Base-by-base conservation (phyloP, 2,113 vertebrate genomes). In the Toxostoma redivivum region DNA sequence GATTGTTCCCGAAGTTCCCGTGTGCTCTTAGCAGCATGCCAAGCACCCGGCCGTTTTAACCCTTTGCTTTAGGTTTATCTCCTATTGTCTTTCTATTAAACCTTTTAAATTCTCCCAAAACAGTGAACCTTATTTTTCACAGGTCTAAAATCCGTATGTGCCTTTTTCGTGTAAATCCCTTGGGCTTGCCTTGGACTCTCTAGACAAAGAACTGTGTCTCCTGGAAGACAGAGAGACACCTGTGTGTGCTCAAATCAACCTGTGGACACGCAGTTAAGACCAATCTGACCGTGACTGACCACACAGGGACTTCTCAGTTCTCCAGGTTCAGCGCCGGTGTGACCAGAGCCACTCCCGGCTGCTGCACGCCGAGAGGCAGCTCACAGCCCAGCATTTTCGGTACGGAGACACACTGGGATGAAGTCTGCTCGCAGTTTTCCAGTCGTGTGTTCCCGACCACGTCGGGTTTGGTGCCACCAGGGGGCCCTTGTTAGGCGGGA, bases 361-460 rank as follows among this genome's bases (percentile, higher is more conserved):
- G 42, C 61, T 58, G 24, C 64, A 12, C 3, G 7, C 57, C 5
- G 11, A 21, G 53, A n/a, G 31, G 37, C 40, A 50, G 38, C 33
- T 56, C 71, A 1, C 30, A 44, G 79, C 60, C 50, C 3, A 6
- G 31, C 15, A 4, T 37, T 61, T 57, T 7, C 28, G 51, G 22
- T 0, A 1, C 40, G 23, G 17, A 22, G 56, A 48, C 40, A 48
- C 40, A 6, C 27, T 3, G 7, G 0, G 20, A 15, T 2, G 30
- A 5, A 3, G 23, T 4, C n/a, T 8, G 42, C 20, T 45, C 3
- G 0, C 14, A 0, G 0, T 11, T 27, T 62, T 76, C 35, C 31
- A 2, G 19, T 0, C 4, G 12, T 2, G 65, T 6, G 4, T 23
- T 62, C 24, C 5, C 2, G 47, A 56, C 27, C 47, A 8, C 11